Evolutionary conservation across 1,140 invertebrate genomes (phyloP).

Genomic region (Thalassaphorura encarpata): DNA sequence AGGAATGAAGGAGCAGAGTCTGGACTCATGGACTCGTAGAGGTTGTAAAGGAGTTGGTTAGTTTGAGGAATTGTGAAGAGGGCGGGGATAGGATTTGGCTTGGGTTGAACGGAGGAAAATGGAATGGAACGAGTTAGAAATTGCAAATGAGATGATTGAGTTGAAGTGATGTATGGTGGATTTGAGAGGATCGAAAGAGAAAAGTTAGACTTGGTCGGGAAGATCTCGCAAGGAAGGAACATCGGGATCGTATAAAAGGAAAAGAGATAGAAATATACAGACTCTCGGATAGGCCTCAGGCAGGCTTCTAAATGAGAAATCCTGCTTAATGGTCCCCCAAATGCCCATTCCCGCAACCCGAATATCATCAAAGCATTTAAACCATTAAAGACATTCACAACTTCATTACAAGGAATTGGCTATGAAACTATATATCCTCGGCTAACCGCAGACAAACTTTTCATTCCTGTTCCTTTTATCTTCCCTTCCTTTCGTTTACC

Average conservation of each 20-base stretch:
- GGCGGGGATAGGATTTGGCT: not conserved
- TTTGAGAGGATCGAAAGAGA: slow-evolving; percentile 21
- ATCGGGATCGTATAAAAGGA: slow-evolving; percentile 26
- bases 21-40: too few species aligned
- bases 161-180: slow-evolving; percentile 28
- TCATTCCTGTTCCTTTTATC: slow-evolving; percentile 11
- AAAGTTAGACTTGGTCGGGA: slow-evolving; percentile 10
- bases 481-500: slow-evolving; percentile 12
- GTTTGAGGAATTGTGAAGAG: not conserved
- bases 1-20: too few species aligned
- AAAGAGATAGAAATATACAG: slow-evolving; percentile 19
- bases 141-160: slow-evolving; percentile 32
- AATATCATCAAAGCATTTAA: slow-evolving; percentile 27
- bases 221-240: slow-evolving; percentile 20
- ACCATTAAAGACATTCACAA: slow-evolving; percentile 28
- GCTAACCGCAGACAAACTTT: slow-evolving; percentile 27
- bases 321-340: slow-evolving; percentile 30
- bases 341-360: too few species aligned
- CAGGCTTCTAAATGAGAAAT: slow-evolving; percentile 31
- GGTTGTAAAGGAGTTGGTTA: not conserved
- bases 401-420: slow-evolving; percentile 32
- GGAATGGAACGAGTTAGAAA: slow-evolving; percentile 24
- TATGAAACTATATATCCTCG: slow-evolving; percentile 25
- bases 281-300: slow-evolving; percentile 19
- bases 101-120: slow-evolving; percentile 9